Percentiles rank a stretch among this genome's conserved stretches.
These are phyloP conservation scores for Drosophila multiciliata DNA, from an alignment of 2,888 invertebrate genomes.

Conservation along the genomic window DNA sequence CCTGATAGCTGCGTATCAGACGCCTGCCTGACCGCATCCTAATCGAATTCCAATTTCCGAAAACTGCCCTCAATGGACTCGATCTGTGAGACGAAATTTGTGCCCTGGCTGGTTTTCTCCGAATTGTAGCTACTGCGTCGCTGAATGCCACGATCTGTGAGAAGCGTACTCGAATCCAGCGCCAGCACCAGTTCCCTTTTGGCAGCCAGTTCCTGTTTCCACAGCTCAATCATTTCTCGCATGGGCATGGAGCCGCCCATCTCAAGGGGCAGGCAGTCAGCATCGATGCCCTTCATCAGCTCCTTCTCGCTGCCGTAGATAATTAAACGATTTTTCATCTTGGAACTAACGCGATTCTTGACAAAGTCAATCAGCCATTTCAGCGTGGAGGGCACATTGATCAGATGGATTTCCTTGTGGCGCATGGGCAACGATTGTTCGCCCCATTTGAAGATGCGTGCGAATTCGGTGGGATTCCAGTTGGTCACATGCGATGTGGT, in stretches of 20 bases:
- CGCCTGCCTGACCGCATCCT: constrained; percentile 42
- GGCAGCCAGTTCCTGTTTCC: constrained; percentile 87
- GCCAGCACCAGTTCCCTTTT: constrained; percentile 87
- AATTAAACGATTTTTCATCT: constrained; percentile 89
- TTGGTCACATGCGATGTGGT: constrained; percentile 88
- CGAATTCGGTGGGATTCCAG: constrained; percentile 91
- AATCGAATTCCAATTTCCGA: constrained; percentile 89
- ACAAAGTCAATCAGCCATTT: constrained; percentile 92
- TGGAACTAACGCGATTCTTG: constrained; percentile 88
- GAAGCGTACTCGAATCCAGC: constrained; percentile 88
- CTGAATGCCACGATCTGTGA: constrained; percentile 88
- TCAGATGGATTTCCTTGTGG: constrained; percentile 90
- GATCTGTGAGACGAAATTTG: constrained; percentile 82
- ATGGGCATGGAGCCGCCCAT: constrained; percentile 90
- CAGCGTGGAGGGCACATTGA: constrained; percentile 90
- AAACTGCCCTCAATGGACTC: constrained; percentile 87
- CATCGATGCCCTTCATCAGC: constrained; percentile 87
- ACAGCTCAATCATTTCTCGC: constrained; percentile 89
- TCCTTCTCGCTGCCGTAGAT: constrained; percentile 88
- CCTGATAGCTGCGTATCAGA: constrained; percentile 10
- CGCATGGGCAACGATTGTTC: constrained; percentile 93
- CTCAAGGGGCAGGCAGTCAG: constrained; percentile 89
- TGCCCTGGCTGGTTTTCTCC: constrained; percentile 77
- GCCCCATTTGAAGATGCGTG: constrained; percentile 90
- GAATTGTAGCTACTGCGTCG: constrained; percentile 80